These are phyloP conservation scores for Epinephelus fuscoguttatus DNA, from an alignment of 2,113 vertebrate genomes.

Conservation along the genomic window DNA sequence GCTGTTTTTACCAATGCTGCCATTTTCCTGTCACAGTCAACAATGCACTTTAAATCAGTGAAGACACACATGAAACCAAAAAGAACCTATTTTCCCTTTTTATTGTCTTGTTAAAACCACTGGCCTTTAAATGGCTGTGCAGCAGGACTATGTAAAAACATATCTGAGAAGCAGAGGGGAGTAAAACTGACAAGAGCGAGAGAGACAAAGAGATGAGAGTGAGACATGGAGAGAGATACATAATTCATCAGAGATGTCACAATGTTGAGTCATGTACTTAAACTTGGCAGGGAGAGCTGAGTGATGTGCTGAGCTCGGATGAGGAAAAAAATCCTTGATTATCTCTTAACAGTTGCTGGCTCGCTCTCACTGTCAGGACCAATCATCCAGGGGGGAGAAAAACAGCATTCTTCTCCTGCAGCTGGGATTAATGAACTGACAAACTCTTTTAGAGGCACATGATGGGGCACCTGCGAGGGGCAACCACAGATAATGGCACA, in stretches of 20 bases:
- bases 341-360: slow-evolving; percentile 64
- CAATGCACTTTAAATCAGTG: slow-evolving; percentile 11
- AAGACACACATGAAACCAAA: slow-evolving; percentile 55
- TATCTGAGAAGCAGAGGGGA: slow-evolving; percentile 63
- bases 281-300: slow-evolving; percentile 65
- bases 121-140: slow-evolving; percentile 70
- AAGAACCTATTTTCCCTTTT: slow-evolving; percentile 59
- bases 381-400: slow-evolving; percentile 62
- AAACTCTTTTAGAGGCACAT: slow-evolving; percentile 54
- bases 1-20: no score
- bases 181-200: slow-evolving; percentile 23
- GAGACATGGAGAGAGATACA: slow-evolving; percentile 47
- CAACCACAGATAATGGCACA: slow-evolving; percentile 52
- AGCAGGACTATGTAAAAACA: slow-evolving; percentile 69
- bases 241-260: slow-evolving; percentile 60
- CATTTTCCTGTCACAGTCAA: not conserved
- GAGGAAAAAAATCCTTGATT: slow-evolving; percentile 47
- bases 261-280: slow-evolving; percentile 74
- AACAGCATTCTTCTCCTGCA: slow-evolving; percentile 68
- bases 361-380: slow-evolving; percentile 65
- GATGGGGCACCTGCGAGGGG: slow-evolving; percentile 41
- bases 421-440: slow-evolving; percentile 76
- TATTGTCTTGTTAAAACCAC: slow-evolving; percentile 79
- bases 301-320: slow-evolving; percentile 53
- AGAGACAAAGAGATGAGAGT: slow-evolving; percentile 15